These are phyloP conservation scores for Patiria miniata DNA, from an alignment of 35 echinoderm and acorn worm species.

Conservation along the genomic window DNA sequence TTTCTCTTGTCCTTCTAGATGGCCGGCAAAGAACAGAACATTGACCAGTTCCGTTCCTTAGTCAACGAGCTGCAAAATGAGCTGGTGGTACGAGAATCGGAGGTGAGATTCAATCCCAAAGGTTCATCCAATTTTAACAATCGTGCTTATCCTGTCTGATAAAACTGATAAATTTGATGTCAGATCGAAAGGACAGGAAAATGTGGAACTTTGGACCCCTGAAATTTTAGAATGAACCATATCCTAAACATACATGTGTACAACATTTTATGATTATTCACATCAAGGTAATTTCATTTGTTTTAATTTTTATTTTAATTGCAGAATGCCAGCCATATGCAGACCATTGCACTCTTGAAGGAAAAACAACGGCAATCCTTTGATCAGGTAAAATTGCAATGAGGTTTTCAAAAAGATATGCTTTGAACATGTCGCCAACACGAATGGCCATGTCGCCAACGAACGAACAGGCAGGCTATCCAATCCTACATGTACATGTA, in stretches of 20 bases:
- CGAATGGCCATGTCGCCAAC: no score
- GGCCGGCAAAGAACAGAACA: conserved; percentile 37
- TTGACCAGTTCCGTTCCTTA: conserved; percentile 48
- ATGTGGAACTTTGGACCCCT: background rate
- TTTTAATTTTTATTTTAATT: conserved; percentile 47
- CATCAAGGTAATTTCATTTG: no score
- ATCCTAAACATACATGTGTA: no score
- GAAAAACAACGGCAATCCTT: conserved; percentile 58
- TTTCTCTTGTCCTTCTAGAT: conserved; percentile 24
- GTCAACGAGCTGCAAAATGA: conserved; percentile 58
- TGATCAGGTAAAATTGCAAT: background rate
- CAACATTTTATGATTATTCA: no score
- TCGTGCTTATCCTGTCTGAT: background rate
- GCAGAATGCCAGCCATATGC: conserved; percentile 79
- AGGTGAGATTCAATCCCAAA: conserved; percentile 28
- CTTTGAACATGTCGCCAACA: no score
- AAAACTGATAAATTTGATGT: background rate
- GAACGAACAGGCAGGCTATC: no score
- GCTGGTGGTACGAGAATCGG: conserved; percentile 54
- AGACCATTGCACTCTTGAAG: conserved; percentile 80
- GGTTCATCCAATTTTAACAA: background rate
- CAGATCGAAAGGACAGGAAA: no score
- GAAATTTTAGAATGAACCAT: no score
- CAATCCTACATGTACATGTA: no score
- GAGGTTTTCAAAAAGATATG: no score